phyloP scores from a whole-genome alignment of 2,797 vertebrate species.

The Pseudocheirus occidentalis region DNA sequence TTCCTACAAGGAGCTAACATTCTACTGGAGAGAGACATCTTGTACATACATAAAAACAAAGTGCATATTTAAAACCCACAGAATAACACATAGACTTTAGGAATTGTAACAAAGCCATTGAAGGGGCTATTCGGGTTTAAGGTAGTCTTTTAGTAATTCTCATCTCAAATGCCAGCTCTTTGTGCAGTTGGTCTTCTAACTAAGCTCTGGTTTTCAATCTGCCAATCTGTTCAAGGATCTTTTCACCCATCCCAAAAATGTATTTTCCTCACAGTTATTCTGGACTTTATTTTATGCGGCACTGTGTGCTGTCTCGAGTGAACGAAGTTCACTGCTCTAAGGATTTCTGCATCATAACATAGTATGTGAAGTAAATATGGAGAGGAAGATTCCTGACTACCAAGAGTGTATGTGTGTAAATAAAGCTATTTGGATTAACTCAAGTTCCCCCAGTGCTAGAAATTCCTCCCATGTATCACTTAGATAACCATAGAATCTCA shows the following conservation, averaged over 20 bases:
- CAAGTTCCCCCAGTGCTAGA: neutral
- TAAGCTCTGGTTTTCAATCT: neutral
- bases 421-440: neutral
- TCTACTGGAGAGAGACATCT: neutral
- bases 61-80: neutral
- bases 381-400: neutral
- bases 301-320: neutral
- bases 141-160: neutral
- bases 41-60: neutral
- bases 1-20: neutral
- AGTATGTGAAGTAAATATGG: neutral
- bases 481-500: neutral
- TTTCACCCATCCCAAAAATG: neutral
- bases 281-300: neutral
- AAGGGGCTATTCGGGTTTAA: neutral
- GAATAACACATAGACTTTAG: neutral
- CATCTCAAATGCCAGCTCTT: neutral
- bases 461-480: neutral
- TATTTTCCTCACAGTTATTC: neutral
- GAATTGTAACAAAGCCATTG: neutral
- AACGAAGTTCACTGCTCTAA: neutral
- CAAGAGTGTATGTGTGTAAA: neutral
- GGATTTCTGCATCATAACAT: neutral
- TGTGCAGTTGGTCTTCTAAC: neutral
- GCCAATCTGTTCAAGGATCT: neutral